Base-by-base conservation (phyloP, 2,888 invertebrate species). In the Eumacrocentrus americanus region DNA sequence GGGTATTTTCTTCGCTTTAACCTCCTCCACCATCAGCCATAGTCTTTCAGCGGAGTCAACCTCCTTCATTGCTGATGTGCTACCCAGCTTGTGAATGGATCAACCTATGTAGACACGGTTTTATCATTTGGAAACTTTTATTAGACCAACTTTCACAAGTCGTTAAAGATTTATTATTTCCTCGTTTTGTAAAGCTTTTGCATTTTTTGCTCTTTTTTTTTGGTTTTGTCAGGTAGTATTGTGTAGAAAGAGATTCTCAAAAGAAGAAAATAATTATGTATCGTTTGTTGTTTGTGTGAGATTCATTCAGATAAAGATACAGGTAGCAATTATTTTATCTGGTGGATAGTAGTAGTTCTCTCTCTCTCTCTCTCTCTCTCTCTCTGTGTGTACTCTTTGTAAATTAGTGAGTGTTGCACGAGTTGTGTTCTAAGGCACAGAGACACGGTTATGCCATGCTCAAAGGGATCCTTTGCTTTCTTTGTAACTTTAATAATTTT, bases 341-440 rank as follows among this genome's bases (percentile, higher is more conserved):
- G 29, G 29, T n/a, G n/a, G 29, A 4, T 29, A 9, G 29, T 29
- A 29, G 29, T 29, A 9, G 4, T 29, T 4, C 5, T 29, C 4
- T 29, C 29, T 29, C 29, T 9, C n/a, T n/a, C 38, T 14, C 16
- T 38, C 38, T 38, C 16, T n/a, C n/a, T n/a, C n/a, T n/a, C n/a
- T n/a, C n/a, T n/a, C n/a, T n/a, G n/a, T n/a, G n/a, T 38, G 38
- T 14, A n/a, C 20, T 44, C 44, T 44, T 44, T 44, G 22, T 44
- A 20, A 44, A 44, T 44, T 44, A 20, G 18, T 16, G 44, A 44
- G 44, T 20, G 44, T 20, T 44, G 7, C 11, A 20, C 18, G 29
- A 29, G 29, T 29, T 20, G 44, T 44, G 16, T 22, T 20, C 6
- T 44, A 18, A 44, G 16, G 44, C 22, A 20, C 7, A 44, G 44